Percentiles rank a stretch among this genome's conserved stretches.
These are phyloP conservation scores for Drosophila borborema DNA, from an alignment of 2,888 invertebrate species.

Conservation along the genomic window DNA sequence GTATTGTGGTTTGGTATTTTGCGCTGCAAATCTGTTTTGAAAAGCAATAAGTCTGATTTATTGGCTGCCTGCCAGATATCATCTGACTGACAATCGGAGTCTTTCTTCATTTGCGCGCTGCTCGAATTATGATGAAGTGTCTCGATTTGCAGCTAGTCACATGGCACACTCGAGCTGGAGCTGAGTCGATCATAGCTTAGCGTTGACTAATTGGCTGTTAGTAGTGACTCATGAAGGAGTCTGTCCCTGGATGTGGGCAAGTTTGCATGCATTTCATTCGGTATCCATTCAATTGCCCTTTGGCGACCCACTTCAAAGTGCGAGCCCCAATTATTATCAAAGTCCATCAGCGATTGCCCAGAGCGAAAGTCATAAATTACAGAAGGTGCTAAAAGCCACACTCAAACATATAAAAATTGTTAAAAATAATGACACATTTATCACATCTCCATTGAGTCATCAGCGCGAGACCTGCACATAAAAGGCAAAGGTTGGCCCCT, in stretches of 20 bases:
- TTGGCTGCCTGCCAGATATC: slow-evolving; percentile 61
- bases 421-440: slow-evolving; percentile 69
- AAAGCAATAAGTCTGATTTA: slow-evolving; percentile 82
- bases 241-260: neutral
- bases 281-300: slow-evolving; percentile 8
- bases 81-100: slow-evolving; percentile 12
- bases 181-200: slow-evolving; percentile 4
- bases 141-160: slow-evolving; percentile 40
- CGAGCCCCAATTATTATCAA: slow-evolving; percentile 51
- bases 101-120: slow-evolving; percentile 35
- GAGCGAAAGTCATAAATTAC: slow-evolving; percentile 69
- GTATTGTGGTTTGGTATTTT: slow-evolving; percentile 63
- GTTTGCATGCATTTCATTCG: slow-evolving; percentile 1
- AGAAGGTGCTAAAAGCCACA: slow-evolving; percentile 74
- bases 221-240: neutral
- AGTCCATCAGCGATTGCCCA: slow-evolving; percentile 47
- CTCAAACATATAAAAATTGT: slow-evolving; percentile 45
- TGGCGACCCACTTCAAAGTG: slow-evolving; percentile 23
- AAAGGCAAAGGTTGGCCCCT: slow-evolving; percentile 28
- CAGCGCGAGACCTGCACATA: slow-evolving; percentile 44
- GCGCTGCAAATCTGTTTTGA: slow-evolving; percentile 77
- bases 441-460: slow-evolving; percentile 48
- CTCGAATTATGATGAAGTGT: slow-evolving; percentile 42
- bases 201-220: slow-evolving; percentile 12
- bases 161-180: neutral